Evolutionary conservation across 2,113 vertebrate genomes (phyloP), one percentile per base, ranked within the genome.

Genomic region (Notiomystis cincta): DNA sequence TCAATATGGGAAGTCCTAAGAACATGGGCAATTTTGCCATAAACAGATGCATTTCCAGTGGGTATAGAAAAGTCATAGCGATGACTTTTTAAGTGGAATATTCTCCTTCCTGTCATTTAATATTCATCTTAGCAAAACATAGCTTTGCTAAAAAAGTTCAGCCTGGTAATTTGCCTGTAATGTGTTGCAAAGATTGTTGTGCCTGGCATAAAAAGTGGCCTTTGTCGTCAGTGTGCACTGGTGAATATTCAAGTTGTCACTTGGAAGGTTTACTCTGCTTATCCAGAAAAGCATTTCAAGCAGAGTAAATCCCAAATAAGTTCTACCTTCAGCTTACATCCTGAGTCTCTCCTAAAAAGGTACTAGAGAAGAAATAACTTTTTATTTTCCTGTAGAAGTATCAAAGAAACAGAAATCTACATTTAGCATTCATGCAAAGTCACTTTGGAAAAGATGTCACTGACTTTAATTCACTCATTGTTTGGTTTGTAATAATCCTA

Each of bases 241-340:
- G 85, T 98, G 96, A 98, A 97, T 98, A 97, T 97, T 98, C 89
- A 97, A 96, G 82, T 56, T 35, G 23, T 60, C 84, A 96, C 81
- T 51, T 93, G 91, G 25, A 91, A 95, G 62, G 56, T 92, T 82
- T 96, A 80, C 27, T 22, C 24, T 79, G 38, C 50, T 88, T 71
- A 72, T 95, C 89, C 82, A 89, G 89, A 96, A 84, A 87, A 65
- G 38, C 70, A 89, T 87, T 93, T 94, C 30, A 47, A 79, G 45
- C 64, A 86, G 79, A 95, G 85, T 93, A 89, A 95, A 95, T 97
- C 96, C 65, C 51, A 72, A n/a, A 23, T 60, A 92, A 66, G 22
- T 51, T 91, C 37, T 73, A 7, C 70, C 25, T 17, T 61, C 50
- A 81, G 57, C 89, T 78, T 92, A 67, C 64, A 42, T 93, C 37